A percentile compares a stretch with the other conserved stretches of the same genome.
phyloP scores from a whole-genome alignment of 2,888 invertebrate species.

The Andrena praecox region DNA sequence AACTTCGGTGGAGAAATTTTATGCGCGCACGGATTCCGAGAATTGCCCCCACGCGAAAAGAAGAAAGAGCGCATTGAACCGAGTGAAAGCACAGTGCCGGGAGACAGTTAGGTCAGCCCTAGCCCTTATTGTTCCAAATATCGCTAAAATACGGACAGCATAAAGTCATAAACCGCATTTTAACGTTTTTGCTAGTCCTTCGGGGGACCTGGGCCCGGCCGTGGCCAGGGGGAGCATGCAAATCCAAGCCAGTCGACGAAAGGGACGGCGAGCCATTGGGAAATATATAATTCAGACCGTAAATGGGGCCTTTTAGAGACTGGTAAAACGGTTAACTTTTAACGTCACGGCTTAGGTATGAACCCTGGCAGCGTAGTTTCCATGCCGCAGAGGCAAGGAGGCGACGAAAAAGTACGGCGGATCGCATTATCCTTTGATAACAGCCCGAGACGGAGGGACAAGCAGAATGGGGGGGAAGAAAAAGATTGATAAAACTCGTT shows the following conservation, averaged over 20 bases:
- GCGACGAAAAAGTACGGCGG: constrained; percentile 40
- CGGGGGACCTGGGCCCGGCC: neutral
- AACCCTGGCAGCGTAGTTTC: constrained; percentile 42
- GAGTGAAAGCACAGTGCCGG: constrained; percentile 14
- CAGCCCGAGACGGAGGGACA: constrained; percentile 9
- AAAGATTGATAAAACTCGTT: constrained; percentile 38
- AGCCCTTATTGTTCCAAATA: constrained; percentile 78
- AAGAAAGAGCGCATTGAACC: constrained; percentile 19
- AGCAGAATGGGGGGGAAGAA: neutral
- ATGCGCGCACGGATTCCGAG: constrained; percentile 23
- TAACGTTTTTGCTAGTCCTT: constrained; percentile 74
- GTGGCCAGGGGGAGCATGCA: constrained; percentile 71
- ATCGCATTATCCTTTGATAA: constrained; percentile 59
- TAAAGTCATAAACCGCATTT: constrained; percentile 80
- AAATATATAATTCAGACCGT: constrained; percentile 73
- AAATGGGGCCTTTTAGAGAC: constrained; percentile 65
- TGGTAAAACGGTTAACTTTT: constrained; percentile 75
- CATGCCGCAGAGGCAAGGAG: constrained; percentile 37
- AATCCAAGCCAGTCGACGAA: constrained; percentile 65
- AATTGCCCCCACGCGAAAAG: constrained; percentile 3
- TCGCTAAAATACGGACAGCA: constrained; percentile 77
- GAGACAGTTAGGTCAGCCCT: constrained; percentile 73
- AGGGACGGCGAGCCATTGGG: constrained; percentile 58
- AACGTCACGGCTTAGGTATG: constrained; percentile 60
- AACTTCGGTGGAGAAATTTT: constrained; percentile 6